phyloP scores from a whole-genome alignment of 2,113 vertebrate species.

The Balaenoptera acutorostrata region DNA sequence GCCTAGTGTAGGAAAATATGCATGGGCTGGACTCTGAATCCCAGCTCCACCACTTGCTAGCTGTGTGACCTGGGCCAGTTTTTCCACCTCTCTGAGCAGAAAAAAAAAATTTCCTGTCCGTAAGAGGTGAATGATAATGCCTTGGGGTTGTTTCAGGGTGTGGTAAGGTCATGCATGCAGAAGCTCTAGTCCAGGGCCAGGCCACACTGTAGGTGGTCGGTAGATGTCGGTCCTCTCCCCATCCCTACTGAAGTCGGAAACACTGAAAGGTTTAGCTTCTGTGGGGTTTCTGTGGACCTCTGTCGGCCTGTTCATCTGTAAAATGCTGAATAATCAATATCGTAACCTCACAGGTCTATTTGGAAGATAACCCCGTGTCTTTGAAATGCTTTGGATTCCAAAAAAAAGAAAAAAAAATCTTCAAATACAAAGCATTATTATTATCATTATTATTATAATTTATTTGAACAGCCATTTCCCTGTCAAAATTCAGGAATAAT shows the following conservation, averaged over 20 bases:
- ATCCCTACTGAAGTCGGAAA: background rate
- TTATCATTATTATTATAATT: slow-evolving; percentile 73
- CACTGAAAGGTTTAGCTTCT: slow-evolving; percentile 40
- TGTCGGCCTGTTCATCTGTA: slow-evolving; percentile 36
- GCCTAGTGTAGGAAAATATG: background rate
- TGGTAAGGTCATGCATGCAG: slow-evolving; percentile 12
- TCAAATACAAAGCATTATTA: slow-evolving; percentile 74
- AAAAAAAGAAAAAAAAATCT: slow-evolving; percentile 26
- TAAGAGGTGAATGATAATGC: background rate
- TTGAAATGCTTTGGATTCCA: slow-evolving; percentile 71
- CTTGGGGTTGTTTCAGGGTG: background rate
- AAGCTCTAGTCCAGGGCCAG: background rate
- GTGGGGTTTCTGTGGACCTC: slow-evolving; percentile 39
- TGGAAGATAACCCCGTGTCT: slow-evolving; percentile 72
- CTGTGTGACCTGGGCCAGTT: slow-evolving; percentile 22
- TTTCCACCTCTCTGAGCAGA: background rate
- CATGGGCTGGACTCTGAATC: background rate
- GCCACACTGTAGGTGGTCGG: background rate
- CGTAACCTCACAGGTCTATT: slow-evolving; percentile 68
- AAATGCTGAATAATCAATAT: slow-evolving; percentile 54
- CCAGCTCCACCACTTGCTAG: background rate
- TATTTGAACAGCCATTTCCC: slow-evolving; percentile 78
- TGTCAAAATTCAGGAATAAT: slow-evolving; percentile 78
- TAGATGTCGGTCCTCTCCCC: slow-evolving; percentile 32
- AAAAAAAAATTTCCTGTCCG: background rate